These are phyloP conservation scores for Thunnus maccoyii DNA, from an alignment of 2,113 vertebrate species.

Conservation along the genomic window DNA sequence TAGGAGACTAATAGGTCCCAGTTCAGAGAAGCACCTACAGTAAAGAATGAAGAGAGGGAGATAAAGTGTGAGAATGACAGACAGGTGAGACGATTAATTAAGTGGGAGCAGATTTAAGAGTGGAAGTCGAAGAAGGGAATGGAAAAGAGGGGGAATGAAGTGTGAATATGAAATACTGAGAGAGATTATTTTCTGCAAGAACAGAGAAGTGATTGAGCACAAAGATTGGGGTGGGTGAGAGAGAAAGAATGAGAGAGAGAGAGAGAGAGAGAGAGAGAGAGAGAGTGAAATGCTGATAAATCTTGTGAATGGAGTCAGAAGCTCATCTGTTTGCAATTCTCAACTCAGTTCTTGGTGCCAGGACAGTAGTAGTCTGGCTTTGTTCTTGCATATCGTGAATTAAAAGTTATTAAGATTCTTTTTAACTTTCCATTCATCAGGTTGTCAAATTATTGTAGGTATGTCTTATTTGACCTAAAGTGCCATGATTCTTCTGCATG, in stretches of 20 bases:
- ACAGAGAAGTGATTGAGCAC: constrained; percentile 4
- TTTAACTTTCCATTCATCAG: too few relatives aligned
- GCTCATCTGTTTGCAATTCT: constrained; percentile 46
- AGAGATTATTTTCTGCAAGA: constrained; percentile 18
- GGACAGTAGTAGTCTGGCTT: background rate
- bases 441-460: background rate
- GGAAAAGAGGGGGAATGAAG: background rate
- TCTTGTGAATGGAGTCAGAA: constrained; percentile 50
- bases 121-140: constrained; percentile 8
- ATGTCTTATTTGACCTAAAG: background rate
- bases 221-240: background rate
- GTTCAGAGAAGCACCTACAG: constrained; percentile 28
- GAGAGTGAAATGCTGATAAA: constrained; percentile 39
- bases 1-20: constrained; percentile 29
- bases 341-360: constrained; percentile 28
- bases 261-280: background rate
- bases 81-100: constrained; percentile 38
- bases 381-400: background rate
- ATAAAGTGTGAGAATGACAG: constrained; percentile 20
- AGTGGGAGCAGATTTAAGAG: constrained; percentile 1
- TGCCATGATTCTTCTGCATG: background rate
- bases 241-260: background rate
- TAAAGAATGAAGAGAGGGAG: background rate
- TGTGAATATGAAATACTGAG: constrained; percentile 9
- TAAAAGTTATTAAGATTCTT: too few relatives aligned